Evolutionary conservation across 2,113 vertebrate genomes (phyloP), one percentile per base, ranked within the genome.

Genomic region (Salminus brasiliensis): DNA sequence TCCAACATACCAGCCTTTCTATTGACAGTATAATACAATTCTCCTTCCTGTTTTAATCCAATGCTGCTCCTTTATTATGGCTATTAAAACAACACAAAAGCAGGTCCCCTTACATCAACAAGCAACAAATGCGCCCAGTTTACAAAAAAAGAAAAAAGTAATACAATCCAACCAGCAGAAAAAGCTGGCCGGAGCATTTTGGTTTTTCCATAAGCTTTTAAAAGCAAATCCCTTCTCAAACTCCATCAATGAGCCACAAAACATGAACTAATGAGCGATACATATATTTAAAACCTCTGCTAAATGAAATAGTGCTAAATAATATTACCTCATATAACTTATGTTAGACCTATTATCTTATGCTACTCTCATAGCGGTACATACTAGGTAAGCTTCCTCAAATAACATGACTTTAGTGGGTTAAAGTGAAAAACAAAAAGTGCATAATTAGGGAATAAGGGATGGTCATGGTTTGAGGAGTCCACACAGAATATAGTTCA

Each of bases 351-450:
- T 0, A 41, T 27, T 45, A 41, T 30, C 43, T 52, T 62, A 53
- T 30, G 7, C 12, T 39, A 10, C 29, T 43, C 34, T 43, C 34
- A 23, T 67, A 45, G 13, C 27, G 39, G 18, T 52, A 49, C 16
- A 75, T 60, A 49, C 8, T 23, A 13, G 12, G 29, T 53, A 45
- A 59, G 34, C 69, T 15, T 18, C 23, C 12, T 34, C 1, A 30
- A 76, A 71, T 72, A 74, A 60, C n/a, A 43, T 18, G 25, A 76
- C 53, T 57, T 15, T 57, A 76, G 39, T 72, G 23, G 30, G 18
- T 76, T 80, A 69, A 66, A 74, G 67, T 63, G 21, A 29, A 69
- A 74, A 78, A 82, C 18, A 29, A 69, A 74, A 78, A 82, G 70
- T 81, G 74, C 79, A 59, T 63, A n/a, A 32, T 73, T 74, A 53